Base-by-base conservation (phyloP, 2,888 invertebrate genomes). In the Cheiracanthium punctorium region DNA sequence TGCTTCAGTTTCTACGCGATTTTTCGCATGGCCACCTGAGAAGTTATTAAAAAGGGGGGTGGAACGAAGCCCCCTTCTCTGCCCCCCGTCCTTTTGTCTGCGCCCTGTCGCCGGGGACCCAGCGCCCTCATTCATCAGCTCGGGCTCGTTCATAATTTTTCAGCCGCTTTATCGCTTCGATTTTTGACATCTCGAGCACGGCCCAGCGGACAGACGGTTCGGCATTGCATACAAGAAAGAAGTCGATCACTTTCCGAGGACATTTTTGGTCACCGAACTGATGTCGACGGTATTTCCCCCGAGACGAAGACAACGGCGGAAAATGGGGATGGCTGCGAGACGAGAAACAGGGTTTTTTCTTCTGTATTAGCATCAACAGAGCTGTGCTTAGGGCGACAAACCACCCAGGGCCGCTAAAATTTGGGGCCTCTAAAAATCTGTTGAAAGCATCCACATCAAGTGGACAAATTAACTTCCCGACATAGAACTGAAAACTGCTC, bases 1-100 rank as follows among this genome's bases (percentile, higher is more conserved):
- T 37, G 17, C 80, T 30, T 32, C 33, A 52, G 20, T 43, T 80
- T 52, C 48, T 74, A 41, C 41, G 29, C 69, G 74, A 81, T 81
- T 81, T 74, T 28, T 81, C 81, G 74, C 81, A 48, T 69, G 74
- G 58, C 37, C 74, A 69, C 81, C 81, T 74, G 74, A 67, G 74
- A 74, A 58, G 74, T 81, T 81, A 81, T 81, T 81, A 81, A 81
- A 58, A 69, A 28, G 58, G 79, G 67, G 76, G 43, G 4, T 37
- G 24, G 24, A 14, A n/a, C n/a, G n/a, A n/a, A n/a, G n/a, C n/a
- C n/a, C n/a, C n/a, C n/a, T n/a, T n/a, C 32, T 17, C 5, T 14
- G 7, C 58, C 43, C 77, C 30, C 28, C 79, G 64, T 20, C 29
- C 24, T 41, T 24, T 28, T 70, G 70, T 70, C 37, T 70, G 33